Evolutionary conservation across 2,888 invertebrate genomes (phyloP).

Genomic region (Melipona bicolor): DNA sequence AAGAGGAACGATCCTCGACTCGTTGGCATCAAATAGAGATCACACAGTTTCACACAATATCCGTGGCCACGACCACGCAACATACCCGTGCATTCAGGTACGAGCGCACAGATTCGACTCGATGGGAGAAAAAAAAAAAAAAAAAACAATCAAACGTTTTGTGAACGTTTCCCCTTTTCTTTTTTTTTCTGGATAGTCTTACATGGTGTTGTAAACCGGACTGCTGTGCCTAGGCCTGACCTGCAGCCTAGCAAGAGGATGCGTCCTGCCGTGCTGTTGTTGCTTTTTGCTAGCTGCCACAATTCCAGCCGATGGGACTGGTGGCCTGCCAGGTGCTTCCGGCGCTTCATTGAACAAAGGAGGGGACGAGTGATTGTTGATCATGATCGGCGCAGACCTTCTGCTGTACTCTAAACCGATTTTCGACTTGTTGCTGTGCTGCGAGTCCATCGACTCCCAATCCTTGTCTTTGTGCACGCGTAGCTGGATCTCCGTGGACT

Average conservation of each 20-base stretch:
- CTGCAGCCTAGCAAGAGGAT: conserved; percentile 95
- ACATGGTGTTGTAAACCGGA: conserved; percentile 96
- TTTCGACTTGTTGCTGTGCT: conserved; percentile 76
- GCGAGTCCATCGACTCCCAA: conserved; percentile 76
- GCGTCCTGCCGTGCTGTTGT: conserved; percentile 95
- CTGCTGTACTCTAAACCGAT: conserved; percentile 80
- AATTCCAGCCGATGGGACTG: conserved; percentile 86
- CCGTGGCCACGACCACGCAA: conserved; percentile 58
- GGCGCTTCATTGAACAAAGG: conserved; percentile 64
- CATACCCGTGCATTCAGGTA: conserved; percentile 64
- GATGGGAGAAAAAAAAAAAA: background rate
- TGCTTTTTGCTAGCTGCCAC: conserved; percentile 91
- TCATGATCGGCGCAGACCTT: conserved; percentile 79
- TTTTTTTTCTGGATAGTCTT: conserved; percentile 78
- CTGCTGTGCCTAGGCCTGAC: conserved; percentile 91
- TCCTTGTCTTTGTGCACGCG: conserved; percentile 76
- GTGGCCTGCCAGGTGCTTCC: conserved; percentile 82
- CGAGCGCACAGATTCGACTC: conserved; percentile 48
- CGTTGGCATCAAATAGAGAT: conserved; percentile 74
- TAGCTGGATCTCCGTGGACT: conserved; percentile 76
- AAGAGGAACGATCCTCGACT: conserved; percentile 58
- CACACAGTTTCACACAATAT: conserved; percentile 66
- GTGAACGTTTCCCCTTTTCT: conserved; percentile 4
- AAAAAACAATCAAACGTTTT: background rate
- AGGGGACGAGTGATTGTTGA: conserved; percentile 72